Conservation (phyloP, 1,140 invertebrate species). For the Littorina saxatilis region DNA sequence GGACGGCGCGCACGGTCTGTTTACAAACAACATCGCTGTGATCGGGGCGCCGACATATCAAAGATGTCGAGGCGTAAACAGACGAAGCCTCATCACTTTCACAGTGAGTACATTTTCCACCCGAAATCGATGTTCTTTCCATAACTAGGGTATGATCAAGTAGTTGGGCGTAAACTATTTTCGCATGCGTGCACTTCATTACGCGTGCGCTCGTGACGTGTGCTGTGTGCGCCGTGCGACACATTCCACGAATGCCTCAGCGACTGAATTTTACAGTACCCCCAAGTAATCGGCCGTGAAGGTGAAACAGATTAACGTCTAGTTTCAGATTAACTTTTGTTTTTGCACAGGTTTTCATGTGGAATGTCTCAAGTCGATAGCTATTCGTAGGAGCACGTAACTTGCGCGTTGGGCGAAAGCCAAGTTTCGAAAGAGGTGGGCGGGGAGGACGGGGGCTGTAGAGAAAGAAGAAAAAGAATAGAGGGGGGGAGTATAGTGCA, state of each 20-base stretch:
- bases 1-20: constrained; percentile 45
- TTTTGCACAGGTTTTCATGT: too few relatives aligned
- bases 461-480: neutral
- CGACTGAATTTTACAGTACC: constrained; percentile 37
- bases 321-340: too few relatives aligned
- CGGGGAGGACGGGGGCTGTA: neutral
- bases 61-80: constrained; percentile 69
- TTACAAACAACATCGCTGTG: constrained; percentile 40
- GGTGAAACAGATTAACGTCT: too few relatives aligned
- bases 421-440: constrained; percentile 23
- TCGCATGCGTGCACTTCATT: constrained; percentile 64
- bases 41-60: constrained; percentile 30
- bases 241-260: constrained; percentile 40
- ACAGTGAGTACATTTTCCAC: constrained; percentile 59
- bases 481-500: too few relatives aligned
- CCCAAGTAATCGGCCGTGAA: too few relatives aligned
- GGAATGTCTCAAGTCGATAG: constrained; percentile 27
- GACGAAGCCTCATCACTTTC: constrained; percentile 61
- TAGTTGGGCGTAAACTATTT: constrained; percentile 52
- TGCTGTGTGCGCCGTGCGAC: constrained; percentile 40
- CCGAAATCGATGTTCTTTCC: constrained; percentile 32
- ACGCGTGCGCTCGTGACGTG: constrained; percentile 65
- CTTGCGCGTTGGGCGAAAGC: constrained; percentile 30
- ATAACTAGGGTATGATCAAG: constrained; percentile 17
- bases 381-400: constrained; percentile 29